These are phyloP conservation scores for Turritopsis rubra DNA, from an alignment of 30 jellyfish, hydroid and myxozoan genomes.

Conservation along the genomic window DNA sequence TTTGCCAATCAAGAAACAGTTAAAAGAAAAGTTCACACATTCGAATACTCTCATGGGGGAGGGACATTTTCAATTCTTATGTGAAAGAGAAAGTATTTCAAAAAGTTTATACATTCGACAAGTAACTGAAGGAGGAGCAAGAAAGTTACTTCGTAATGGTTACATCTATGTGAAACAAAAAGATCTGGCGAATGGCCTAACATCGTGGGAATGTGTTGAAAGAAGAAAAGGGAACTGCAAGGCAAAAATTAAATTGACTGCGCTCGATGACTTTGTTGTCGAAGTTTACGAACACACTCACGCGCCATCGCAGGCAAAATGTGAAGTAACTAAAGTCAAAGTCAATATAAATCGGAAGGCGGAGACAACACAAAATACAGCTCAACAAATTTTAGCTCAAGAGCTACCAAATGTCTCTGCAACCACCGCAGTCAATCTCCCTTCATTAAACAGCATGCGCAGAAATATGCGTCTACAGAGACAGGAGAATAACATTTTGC, in stretches of 20 bases:
- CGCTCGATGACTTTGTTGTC: conserved; percentile 7
- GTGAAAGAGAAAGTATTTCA: not conserved
- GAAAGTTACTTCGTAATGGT: not conserved
- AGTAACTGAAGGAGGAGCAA: not conserved
- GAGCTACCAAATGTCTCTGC: not conserved
- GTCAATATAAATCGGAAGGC: not conserved
- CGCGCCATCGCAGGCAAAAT: not conserved
- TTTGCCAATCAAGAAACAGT: not conserved
- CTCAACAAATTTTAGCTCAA: not conserved
- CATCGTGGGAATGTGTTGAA: conserved; percentile 26
- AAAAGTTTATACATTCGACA: not conserved
- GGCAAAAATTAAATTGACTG: conserved; percentile 19
- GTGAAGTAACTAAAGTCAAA: not conserved
- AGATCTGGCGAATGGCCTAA: conserved; percentile 6
- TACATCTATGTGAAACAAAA: not conserved
- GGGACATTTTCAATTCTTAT: no score
- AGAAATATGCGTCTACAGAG: not conserved
- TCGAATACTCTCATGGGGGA: not conserved
- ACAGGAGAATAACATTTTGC: not conserved
- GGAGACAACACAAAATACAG: not conserved
- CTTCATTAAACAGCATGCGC: not conserved
- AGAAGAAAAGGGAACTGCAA: conserved; percentile 34
- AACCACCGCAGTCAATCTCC: conserved; percentile 8
- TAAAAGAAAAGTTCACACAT: not conserved
- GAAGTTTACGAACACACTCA: conserved; percentile 16